Base-by-base conservation (phyloP, 2,888 invertebrate genomes). In the Brachyptera risi region DNA sequence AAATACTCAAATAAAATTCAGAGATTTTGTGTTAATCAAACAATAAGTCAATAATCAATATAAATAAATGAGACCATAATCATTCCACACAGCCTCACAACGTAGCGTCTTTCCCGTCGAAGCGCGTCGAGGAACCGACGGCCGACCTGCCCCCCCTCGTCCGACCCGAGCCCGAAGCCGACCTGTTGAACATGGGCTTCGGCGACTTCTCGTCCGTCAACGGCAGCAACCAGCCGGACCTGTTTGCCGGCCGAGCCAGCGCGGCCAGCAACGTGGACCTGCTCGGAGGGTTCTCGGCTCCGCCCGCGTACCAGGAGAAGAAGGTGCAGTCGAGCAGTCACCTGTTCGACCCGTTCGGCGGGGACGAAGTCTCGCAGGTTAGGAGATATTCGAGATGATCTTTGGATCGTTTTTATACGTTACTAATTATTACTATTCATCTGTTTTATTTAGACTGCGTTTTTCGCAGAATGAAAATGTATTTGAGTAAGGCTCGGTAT, bases 181-280 rank as follows among this genome's bases (percentile, higher is more conserved):
- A 75, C 68, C 64, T 76, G 31, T 65, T 76, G 27, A 75, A 76
- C 61, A 69, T 75, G 3, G 75, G 73, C 27, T 50, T 50, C 47
- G 23, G 3, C 24, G 35, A 11, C 23, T 24, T 21, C 54, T 19
- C 31, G 21, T 38, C 42, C 13, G 21, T 27, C 11, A 19, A 19
- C 17, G 19, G 3, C 15, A 24, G 47, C 47, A n/a, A 24, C 47
- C 23, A n/a, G 11, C 3, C 23, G 49, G 24, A 11, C 11, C 31
- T 2, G 27, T 15, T 27, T 21, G 23, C 38, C 38, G 73, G 72
- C 62, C 71, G 69, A 11, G 71, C 71, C 68, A 71, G 71, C 38
- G 68, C 72, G 60, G 69, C 71, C 27, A 77, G 80, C 31, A 82
- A 81, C 69, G 81, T 82, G 73, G 83, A 89, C 81, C 75, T 85